phyloP scores from a whole-genome alignment of 2,888 invertebrate genomes.

The Cactoblastis cactorum region DNA sequence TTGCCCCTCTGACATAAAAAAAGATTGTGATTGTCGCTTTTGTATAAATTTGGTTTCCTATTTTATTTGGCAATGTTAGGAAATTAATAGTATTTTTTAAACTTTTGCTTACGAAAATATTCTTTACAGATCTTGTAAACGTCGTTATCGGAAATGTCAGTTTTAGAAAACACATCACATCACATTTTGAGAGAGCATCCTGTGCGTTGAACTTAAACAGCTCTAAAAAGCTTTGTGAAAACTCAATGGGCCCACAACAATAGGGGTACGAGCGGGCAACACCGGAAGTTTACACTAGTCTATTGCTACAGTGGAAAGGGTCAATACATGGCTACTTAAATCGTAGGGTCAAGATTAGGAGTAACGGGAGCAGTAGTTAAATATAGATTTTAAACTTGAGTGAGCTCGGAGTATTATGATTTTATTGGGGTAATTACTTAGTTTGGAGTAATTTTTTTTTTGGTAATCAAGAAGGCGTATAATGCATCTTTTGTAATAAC shows the following conservation, averaged over 20 bases:
- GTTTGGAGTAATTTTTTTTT: too few relatives aligned
- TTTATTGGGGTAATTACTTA: too few relatives aligned
- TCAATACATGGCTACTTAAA: neutral
- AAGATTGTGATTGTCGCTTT: too few relatives aligned
- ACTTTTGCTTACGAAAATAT: neutral
- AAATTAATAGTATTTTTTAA: neutral
- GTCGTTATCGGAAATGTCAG: neutral
- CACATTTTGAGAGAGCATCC: neutral
- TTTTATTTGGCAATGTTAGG: neutral
- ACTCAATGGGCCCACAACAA: neutral
- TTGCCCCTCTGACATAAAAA: too few relatives aligned
- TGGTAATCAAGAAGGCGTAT: too few relatives aligned
- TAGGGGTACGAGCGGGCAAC: conserved; percentile 3
- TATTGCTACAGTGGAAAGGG: neutral
- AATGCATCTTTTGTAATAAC: too few relatives aligned
- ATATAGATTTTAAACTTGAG: neutral
- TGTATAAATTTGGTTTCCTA: too few relatives aligned
- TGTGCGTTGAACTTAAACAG: neutral
- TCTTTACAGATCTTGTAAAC: neutral
- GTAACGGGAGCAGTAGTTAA: neutral
- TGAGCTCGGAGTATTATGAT: too few relatives aligned
- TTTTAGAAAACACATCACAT: neutral
- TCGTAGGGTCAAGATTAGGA: neutral
- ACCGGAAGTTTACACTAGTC: conserved; percentile 2
- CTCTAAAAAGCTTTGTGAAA: neutral